Percentiles rank a stretch among this genome's conserved stretches.
Conservation (phyloP, 2,888 invertebrate genomes). For the Tenthredo amoena region DNA sequence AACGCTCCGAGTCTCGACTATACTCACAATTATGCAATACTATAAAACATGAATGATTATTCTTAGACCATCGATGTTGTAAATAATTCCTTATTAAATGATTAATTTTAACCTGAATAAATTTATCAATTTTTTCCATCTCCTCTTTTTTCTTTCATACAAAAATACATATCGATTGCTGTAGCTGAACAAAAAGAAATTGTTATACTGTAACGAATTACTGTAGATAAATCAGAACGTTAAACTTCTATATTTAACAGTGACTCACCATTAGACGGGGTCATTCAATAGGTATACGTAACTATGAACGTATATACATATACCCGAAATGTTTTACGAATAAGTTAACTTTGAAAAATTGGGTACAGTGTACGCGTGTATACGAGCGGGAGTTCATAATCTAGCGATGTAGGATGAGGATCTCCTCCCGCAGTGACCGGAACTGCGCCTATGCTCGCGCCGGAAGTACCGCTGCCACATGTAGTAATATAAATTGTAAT, state of each 20-base stretch:
- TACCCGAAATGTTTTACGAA: background rate
- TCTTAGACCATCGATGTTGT: background rate
- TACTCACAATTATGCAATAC: background rate
- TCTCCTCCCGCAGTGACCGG: constrained; percentile 76
- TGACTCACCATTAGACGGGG: background rate
- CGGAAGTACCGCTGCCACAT: constrained; percentile 76
- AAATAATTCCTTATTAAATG: background rate
- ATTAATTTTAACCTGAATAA: background rate
- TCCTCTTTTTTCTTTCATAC: background rate
- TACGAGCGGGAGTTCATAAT: constrained; percentile 73
- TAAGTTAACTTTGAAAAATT: background rate
- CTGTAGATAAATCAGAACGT: background rate
- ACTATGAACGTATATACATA: background rate
- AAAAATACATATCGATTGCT: background rate
- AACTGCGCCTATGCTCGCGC: constrained; percentile 77
- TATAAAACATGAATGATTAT: background rate
- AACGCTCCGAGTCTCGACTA: background rate
- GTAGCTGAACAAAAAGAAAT: background rate
- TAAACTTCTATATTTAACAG: background rate
- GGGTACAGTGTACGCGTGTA: constrained; percentile 1
- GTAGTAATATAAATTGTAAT: constrained; percentile 78
- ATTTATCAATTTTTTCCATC: background rate
- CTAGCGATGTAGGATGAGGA: constrained; percentile 76
- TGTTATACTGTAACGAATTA: background rate
- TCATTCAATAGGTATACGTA: background rate